These are phyloP conservation scores for Cantharis rufa DNA, from an alignment of 2,888 invertebrate species.

Conservation along the genomic window DNA sequence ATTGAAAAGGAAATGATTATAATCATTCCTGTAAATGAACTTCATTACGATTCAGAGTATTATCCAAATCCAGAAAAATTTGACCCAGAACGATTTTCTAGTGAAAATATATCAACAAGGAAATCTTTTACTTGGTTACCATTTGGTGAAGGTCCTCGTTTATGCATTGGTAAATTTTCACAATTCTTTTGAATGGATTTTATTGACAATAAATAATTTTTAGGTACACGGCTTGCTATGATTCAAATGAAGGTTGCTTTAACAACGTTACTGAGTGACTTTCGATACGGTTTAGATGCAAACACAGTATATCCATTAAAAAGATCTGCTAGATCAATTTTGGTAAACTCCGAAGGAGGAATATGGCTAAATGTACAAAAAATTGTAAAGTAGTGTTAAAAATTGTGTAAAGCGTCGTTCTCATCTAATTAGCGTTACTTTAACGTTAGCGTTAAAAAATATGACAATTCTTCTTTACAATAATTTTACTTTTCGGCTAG, in stretches of 20 bases:
- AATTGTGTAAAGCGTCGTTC: no score
- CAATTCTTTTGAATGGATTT: no score
- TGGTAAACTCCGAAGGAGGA: not conserved
- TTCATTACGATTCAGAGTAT: not conserved
- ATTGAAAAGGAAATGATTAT: not conserved
- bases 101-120: not conserved
- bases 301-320: not conserved
- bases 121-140: not conserved
- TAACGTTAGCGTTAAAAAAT: no score
- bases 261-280: not conserved
- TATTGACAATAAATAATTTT: not conserved
- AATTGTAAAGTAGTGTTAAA: not conserved
- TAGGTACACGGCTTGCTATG: not conserved
- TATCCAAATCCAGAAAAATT: not conserved
- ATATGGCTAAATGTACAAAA: not conserved
- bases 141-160: not conserved
- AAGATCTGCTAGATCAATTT: not conserved
- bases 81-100: not conserved
- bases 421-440: no score
- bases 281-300: not conserved
- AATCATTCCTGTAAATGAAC: not conserved
- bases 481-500: no score
- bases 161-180: not conserved
- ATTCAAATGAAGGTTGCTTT: not conserved
- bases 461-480: no score